Base-by-base conservation (phyloP, 2,797 vertebrate species). In the Protonibea diacanthus region DNA sequence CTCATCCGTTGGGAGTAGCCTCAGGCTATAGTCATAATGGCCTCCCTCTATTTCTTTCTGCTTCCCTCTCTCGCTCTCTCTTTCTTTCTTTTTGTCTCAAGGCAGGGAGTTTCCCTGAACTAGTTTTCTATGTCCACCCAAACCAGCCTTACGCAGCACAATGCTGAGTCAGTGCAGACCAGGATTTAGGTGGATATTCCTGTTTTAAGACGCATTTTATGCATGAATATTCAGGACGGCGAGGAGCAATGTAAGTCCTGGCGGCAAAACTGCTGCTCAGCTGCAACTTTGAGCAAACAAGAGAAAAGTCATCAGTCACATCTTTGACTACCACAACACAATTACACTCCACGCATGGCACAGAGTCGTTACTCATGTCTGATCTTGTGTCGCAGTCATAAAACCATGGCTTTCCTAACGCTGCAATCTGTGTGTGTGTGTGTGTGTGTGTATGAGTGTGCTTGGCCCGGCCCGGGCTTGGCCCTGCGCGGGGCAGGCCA, bases 1-100 rank as follows among this genome's bases (percentile, higher is more conserved):
- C 86, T 92, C 82, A 88, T 93, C 94, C 93, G 58, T 21, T 86
- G 94, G 91, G 93, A 94, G 88, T 90, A 82, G 89, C 93, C 88
- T 62, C 74, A 60, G 92, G 93, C 90, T 87, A 71, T 45, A 92
- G 89, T 92, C 91, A 89, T 94, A 93, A 94, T 94, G 91, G 91
- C 89, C 88, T 82, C 87, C 55, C 81, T 76, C 84, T 76, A 62
- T 80, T 65, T 77, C 69, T 84, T 58, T 74, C 68, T 73, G 45
- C 47, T 56, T 74, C 38, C 53, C 66, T 78, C 64, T 71, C 45
- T 65, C 61, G 18, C 68, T 74, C 56, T 66, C 40, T 25, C 67
- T 83, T 71, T 75, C 78, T 80, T 77, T 42, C 76, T 83, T 77
- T 87, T 89, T 73, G 85, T 91, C 86, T 89, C 71, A 58, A 70